Evolutionary conservation across 2,113 vertebrate genomes (phyloP).

Genomic region (Cyphomyrus discorhynchus): DNA sequence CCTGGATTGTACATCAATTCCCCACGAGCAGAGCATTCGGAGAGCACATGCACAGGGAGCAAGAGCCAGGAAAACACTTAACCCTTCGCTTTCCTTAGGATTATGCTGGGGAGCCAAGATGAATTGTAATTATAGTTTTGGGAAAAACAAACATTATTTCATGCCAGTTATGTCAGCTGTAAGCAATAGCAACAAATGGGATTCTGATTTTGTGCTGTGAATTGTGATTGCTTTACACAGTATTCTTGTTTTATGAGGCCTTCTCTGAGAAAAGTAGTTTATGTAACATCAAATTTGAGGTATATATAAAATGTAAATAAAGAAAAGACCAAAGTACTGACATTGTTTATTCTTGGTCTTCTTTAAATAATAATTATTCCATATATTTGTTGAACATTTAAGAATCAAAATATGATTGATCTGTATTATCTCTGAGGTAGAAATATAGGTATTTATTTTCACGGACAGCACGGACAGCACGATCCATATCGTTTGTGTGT

Average conservation of each 20-base stretch:
- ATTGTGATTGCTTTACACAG: not conserved
- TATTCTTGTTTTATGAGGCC: not conserved
- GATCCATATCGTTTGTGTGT: not conserved
- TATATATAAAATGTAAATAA: not conserved
- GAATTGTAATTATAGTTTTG: not conserved
- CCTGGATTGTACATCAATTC: slow-evolving; percentile 34
- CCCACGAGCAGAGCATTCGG: slow-evolving; percentile 24
- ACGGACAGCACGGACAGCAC: not conserved
- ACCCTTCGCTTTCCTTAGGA: slow-evolving; percentile 2
- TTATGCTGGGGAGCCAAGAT: not conserved
- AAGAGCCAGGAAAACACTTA: slow-evolving; percentile 26
- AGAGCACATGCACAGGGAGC: slow-evolving; percentile 25
- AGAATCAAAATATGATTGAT: not conserved
- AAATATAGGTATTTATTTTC: not conserved
- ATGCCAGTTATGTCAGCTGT: not conserved
- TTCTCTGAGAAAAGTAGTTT: not conserved
- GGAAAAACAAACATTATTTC: not conserved
- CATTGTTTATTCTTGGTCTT: not conserved
- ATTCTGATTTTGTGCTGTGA: not conserved
- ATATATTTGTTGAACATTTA: not conserved
- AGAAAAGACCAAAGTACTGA: not conserved
- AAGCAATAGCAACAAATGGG: not conserved
- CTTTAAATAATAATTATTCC: not conserved
- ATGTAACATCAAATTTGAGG: not conserved
- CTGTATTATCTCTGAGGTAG: not conserved